A percentile compares a stretch with the other conserved stretches of the same genome.
Conservation (phyloP, 2,797 vertebrate species). For the Nyctibius grandis region DNA sequence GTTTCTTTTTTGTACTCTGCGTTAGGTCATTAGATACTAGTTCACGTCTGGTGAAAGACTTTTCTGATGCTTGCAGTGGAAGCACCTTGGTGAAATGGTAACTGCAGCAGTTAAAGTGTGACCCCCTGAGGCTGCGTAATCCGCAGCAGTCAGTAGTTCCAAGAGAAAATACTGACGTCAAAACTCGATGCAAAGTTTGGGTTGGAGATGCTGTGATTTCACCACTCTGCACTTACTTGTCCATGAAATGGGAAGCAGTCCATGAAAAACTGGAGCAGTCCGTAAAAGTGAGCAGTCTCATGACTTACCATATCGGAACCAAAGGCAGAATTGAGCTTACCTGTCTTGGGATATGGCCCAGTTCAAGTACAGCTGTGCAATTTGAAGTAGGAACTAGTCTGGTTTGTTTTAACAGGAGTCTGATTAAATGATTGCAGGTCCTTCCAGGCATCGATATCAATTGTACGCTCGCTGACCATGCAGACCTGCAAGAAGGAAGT, state of each 20-base stretch:
- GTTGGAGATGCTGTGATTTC: background rate
- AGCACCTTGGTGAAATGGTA: background rate
- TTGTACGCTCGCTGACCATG: background rate
- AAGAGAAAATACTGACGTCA: background rate
- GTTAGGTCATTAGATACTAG: fast-evolving
- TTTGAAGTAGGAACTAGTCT: background rate
- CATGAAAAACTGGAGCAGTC: too few relatives aligned
- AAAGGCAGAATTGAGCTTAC: background rate
- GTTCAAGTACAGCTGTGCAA: background rate
- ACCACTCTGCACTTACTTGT: background rate
- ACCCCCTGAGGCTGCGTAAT: background rate
- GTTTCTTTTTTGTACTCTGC: slow-evolving; percentile 40
- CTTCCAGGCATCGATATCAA: background rate
- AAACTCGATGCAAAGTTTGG: background rate
- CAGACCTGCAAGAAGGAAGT: background rate
- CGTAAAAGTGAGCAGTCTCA: too few relatives aligned
- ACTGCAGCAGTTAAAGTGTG: background rate
- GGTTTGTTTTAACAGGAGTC: background rate
- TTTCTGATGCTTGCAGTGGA: background rate
- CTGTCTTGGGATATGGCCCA: fast-evolving
- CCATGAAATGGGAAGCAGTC: too few relatives aligned
- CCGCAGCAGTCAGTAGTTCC: background rate
- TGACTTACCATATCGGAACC: fast-evolving
- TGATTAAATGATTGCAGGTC: background rate
- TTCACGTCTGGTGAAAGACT: background rate